phyloP scores from a whole-genome alignment of 2,113 vertebrate genomes.

The Aegotheles bennettii region DNA sequence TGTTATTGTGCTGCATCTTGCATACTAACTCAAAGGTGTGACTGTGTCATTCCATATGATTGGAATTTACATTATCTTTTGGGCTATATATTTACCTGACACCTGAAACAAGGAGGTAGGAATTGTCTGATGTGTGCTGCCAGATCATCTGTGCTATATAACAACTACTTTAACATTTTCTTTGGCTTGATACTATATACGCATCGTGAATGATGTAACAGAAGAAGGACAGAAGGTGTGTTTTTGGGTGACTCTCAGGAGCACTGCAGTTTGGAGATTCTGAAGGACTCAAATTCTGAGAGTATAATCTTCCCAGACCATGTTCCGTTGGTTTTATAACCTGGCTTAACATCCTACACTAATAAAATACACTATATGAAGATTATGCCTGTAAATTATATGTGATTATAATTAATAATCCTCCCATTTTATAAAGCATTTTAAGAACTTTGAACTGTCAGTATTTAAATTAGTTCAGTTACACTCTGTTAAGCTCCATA shows the following conservation, averaged over 20 bases:
- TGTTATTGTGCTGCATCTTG: not conserved
- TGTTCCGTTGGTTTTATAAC: conserved; percentile 18
- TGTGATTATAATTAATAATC: conserved; percentile 57
- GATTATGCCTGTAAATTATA: conserved; percentile 34
- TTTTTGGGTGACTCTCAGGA: not conserved
- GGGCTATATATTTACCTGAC: not conserved
- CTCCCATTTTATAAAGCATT: not conserved
- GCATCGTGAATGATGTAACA: not conserved
- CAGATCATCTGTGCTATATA: not conserved
- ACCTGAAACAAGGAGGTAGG: not conserved
- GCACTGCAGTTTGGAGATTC: not conserved
- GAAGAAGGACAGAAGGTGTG: not conserved
- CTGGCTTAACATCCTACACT: not conserved
- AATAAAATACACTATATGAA: not conserved
- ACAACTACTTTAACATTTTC: not conserved
- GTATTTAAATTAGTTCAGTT: conserved; percentile 32
- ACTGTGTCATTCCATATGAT: not conserved
- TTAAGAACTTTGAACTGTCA: conserved; percentile 46
- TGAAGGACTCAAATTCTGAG: not conserved
- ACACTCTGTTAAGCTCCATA: conserved; percentile 15
- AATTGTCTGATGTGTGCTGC: not conserved
- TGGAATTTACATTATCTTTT: not conserved
- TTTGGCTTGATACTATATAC: not conserved
- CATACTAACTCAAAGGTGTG: not conserved
- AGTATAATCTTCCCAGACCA: not conserved